Evolutionary conservation across 2,113 vertebrate species (phyloP).

Genomic region (Atlantisia rogersi): DNA sequence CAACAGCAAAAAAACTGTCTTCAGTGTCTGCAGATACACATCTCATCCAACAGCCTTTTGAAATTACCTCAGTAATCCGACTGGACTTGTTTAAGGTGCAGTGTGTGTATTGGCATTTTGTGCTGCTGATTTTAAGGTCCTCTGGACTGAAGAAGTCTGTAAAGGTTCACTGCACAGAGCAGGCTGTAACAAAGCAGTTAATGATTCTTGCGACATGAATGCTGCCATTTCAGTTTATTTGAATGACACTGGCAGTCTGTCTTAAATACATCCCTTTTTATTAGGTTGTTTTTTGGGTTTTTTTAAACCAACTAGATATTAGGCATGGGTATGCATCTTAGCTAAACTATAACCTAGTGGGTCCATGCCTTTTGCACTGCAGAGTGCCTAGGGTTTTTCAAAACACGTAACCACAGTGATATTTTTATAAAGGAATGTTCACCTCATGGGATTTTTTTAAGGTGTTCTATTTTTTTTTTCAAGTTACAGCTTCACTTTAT

Average conservation of each 20-base stretch:
- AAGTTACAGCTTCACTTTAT: conserved; percentile 78
- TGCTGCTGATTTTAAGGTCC: conserved; percentile 20
- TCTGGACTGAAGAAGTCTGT: conserved; percentile 19
- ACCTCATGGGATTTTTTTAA: conserved; percentile 71
- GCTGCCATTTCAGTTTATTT: conserved; percentile 51
- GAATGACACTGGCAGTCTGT: not conserved
- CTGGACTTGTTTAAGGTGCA: not conserved
- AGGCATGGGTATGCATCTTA: conserved; percentile 10
- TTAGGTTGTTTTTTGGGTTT: not conserved
- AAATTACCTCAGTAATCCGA: not conserved
- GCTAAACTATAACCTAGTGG: conserved; percentile 64
- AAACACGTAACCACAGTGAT: conserved; percentile 81
- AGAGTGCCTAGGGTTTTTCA: conserved; percentile 67
- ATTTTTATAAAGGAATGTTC: conserved; percentile 76
- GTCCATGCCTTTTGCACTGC: conserved; percentile 56
- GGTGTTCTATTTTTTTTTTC: conserved; percentile 68
- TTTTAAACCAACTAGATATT: not conserved
- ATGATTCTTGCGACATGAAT: conserved; percentile 27
- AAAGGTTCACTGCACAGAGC: conserved; percentile 44
- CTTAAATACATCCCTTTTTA: conserved; percentile 36
- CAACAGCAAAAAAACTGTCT: not conserved
- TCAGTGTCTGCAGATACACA: not conserved
- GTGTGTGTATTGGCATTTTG: not conserved
- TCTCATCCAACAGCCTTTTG: not conserved
- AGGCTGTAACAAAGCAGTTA: conserved; percentile 53